Conservation (phyloP, 2,113 vertebrate species). For the Rhagologus leucostigma region DNA sequence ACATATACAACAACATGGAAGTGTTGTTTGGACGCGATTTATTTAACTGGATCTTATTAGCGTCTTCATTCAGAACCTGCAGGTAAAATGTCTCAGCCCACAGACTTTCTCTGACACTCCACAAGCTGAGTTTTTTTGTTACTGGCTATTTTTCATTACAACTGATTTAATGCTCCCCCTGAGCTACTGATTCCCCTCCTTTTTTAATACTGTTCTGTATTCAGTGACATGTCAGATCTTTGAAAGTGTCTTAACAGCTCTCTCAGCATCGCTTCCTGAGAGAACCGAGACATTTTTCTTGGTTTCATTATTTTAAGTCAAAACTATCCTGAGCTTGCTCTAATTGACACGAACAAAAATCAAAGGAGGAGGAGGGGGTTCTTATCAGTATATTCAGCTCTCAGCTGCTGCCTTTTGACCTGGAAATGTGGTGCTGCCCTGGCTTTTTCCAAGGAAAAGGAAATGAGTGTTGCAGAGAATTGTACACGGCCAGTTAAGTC, state of each 20-base stretch:
- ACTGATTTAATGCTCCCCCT: neutral
- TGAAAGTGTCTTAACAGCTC: neutral
- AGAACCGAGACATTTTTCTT: neutral
- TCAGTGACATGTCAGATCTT: neutral
- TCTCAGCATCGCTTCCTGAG: neutral
- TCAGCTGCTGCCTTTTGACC: neutral
- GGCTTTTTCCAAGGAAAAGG: neutral
- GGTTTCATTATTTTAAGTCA: neutral
- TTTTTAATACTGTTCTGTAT: neutral
- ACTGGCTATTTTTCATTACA: neutral
- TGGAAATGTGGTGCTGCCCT: neutral
- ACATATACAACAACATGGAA: neutral
- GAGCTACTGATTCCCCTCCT: neutral
- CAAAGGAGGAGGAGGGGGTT: neutral
- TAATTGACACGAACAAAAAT: neutral
- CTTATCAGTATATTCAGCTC: neutral
- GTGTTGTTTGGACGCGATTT: neutral
- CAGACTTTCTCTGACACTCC: neutral
- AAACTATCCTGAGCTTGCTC: neutral
- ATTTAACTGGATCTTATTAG: neutral
- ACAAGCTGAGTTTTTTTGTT: neutral
- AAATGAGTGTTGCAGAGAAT: neutral
- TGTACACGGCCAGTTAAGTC: neutral
- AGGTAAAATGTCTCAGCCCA: neutral
- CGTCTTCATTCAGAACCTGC: neutral